These are phyloP conservation scores for Periparus ater DNA, from an alignment of 2,797 vertebrate genomes.

Conservation along the genomic window DNA sequence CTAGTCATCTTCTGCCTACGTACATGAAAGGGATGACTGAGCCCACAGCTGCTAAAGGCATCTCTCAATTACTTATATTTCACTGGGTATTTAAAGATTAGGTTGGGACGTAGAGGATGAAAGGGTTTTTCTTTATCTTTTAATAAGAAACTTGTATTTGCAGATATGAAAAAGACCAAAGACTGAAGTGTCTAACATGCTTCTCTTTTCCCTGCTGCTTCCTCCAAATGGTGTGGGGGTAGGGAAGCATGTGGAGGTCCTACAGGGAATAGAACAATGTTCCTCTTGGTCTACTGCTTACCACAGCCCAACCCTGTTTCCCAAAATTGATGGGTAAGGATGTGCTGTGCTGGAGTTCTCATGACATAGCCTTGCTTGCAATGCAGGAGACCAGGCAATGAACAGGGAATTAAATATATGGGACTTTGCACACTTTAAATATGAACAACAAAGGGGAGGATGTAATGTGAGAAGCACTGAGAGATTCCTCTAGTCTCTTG, in stretches of 20 bases:
- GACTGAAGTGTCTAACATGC: background rate
- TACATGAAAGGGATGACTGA: conserved; percentile 51
- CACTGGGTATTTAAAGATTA: conserved; percentile 66
- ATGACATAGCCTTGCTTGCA: conserved; percentile 25
- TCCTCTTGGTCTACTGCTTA: conserved; percentile 1
- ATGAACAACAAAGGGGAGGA: background rate
- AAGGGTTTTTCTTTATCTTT: conserved; percentile 53
- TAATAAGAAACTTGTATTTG: conserved; percentile 60
- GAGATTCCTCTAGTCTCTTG: background rate
- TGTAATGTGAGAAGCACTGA: background rate
- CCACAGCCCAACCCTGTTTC: conserved; percentile 27
- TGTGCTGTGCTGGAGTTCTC: conserved; percentile 4
- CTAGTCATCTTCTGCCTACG: conserved; percentile 22
- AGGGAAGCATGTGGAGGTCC: background rate
- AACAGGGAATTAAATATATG: background rate
- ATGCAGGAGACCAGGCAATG: background rate
- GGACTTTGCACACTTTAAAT: background rate
- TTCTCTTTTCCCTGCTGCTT: background rate
- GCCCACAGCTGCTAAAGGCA: conserved; percentile 42
- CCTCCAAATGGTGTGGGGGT: background rate
- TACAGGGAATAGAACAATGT: conserved; percentile 37
- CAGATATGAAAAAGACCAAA: conserved; percentile 4
- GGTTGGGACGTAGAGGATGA: background rate
- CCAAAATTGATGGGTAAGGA: conserved; percentile 60
- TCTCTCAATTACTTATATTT: conserved; percentile 51